Base-by-base conservation (phyloP, 2,888 invertebrate species). In the Chirona hameri region DNA sequence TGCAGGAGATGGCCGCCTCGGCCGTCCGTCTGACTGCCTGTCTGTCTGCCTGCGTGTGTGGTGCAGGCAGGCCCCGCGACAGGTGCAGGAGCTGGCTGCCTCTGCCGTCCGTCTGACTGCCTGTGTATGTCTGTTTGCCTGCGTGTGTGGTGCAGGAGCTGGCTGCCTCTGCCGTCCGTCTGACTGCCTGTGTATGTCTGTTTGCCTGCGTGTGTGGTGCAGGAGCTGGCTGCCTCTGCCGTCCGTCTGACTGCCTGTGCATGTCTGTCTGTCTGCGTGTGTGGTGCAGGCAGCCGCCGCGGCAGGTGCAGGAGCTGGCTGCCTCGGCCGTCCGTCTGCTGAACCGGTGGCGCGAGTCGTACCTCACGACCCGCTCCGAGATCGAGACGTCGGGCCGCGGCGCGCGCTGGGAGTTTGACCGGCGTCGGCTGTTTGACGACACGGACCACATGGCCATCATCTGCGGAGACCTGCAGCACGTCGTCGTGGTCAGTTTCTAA, bases 391-490 rank as follows among this genome's bases (percentile, higher is more conserved):
- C 95, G 2, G 96, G 95, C 0, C 94, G 95, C 85, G 95, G 95
- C 84, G 48, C 92, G 9, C 91, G 97, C 18, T 97, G 97, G 97
- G 97, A 97, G 88, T 98, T 97, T 88, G 94, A 97, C 87, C 93
- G 94, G 86, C 92, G 91, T 24, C 90, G 91, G 76, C 89, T 98
- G 55, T 97, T 97, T 88, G 92, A 92, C 2, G 91, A 92, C 83
- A 95, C 96, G 0, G 95, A 97, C 87, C 96, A 97, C 86, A 93
- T 96, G 85, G 92, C 93, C 3, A 90, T 90, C 15, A 95, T 97
- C 18, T 94, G 94, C 84, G 90, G 91, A 81, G 94, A 97, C 87
- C 89, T 97, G 60, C 91, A 93, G n/a, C 91, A 93, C 84, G 92
- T 96, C 39, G 92, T 94, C 0, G 92, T 92, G 88, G 94, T 93